phyloP scores from a whole-genome alignment of 2,888 invertebrate species.

The Sinhomidia bicolor region DNA sequence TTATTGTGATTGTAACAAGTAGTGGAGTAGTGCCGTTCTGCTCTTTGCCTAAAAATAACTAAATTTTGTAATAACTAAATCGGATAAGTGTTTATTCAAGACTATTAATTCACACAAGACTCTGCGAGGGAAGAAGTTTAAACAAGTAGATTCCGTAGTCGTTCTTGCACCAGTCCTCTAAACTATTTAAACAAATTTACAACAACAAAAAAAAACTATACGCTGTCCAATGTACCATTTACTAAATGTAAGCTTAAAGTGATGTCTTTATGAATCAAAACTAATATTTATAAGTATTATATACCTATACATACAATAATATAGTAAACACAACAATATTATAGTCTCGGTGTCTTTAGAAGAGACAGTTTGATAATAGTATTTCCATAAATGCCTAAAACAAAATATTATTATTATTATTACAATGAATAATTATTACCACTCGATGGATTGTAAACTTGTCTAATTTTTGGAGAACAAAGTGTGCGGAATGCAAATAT shows the following conservation, averaged over 20 bases:
- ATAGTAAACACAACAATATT: no score
- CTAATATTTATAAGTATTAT: background rate
- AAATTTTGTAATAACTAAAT: slow-evolving; percentile 26
- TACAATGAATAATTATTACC: no score
- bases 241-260: slow-evolving; percentile 10
- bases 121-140: slow-evolving; percentile 20
- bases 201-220: slow-evolving; percentile 28
- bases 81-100: slow-evolving; percentile 16
- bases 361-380: slow-evolving; percentile 3
- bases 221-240: slow-evolving; percentile 42
- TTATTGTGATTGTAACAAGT: slow-evolving; percentile 60
- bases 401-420: background rate
- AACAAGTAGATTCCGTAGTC: slow-evolving; percentile 1
- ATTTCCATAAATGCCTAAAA: slow-evolving; percentile 30
- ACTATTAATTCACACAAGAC: slow-evolving; percentile 39
- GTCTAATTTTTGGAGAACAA: background rate
- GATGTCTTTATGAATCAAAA: slow-evolving; percentile 24
- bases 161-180: slow-evolving; percentile 4
- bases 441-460: slow-evolving; percentile 7
- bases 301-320: no score
- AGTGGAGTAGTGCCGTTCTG: slow-evolving; percentile 53
- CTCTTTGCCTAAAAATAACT: slow-evolving; percentile 58
- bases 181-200: background rate
- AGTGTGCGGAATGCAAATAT: background rate
- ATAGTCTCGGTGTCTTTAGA: background rate